Evolutionary conservation across 2,113 vertebrate genomes (phyloP), one percentile per base, ranked within the genome.

Genomic region (Calidris pugnax): DNA sequence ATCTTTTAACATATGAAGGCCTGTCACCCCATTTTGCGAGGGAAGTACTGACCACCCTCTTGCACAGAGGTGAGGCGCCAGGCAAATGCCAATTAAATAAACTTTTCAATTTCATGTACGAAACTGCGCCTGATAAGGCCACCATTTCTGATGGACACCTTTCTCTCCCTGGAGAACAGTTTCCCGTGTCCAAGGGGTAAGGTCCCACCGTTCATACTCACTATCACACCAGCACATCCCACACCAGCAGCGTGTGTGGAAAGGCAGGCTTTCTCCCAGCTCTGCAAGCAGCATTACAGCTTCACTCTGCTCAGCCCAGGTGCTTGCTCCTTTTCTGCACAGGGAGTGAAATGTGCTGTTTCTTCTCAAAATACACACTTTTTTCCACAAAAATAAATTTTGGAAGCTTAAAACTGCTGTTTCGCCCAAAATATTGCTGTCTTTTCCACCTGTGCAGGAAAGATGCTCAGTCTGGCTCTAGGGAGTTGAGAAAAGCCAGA

Each of bases 71-170:
- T 48, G 64, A 92, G 74, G 43, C 1, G 7, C 39, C 64, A 94
- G 51, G 24, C 39, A 96, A 93, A 96, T 75, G 74, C 81, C 71
- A 92, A 17, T 33, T 82, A 75, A 91, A 88, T 74, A 92, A 93
- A 92, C 87, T 93, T 92, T 73, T 41, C 48, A 53, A 9, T 80
- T 53, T 67, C 48, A 19, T 23, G 4, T 26, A 66, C 4, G 68
- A 77, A 88, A 55, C 72, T 12, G 11, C 60, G 47, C 37, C 64
- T 91, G 80, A 81, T 73, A 89, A 95, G 81, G 85, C 71, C 77
- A 85, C 57, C 23, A 18, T 56, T 87, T 81, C 80, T 69, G 14
- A 23, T 10, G 35, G 74, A 71, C 69, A 56, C 6, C 26, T 8
- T 84, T 62, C 56, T 75, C 27, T 75, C 32, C 53, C 43, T 17